Evolutionary conservation across 1,140 invertebrate genomes (phyloP), one percentile per base, ranked within the genome.

Genomic region (Asbolus verrucosus): DNA sequence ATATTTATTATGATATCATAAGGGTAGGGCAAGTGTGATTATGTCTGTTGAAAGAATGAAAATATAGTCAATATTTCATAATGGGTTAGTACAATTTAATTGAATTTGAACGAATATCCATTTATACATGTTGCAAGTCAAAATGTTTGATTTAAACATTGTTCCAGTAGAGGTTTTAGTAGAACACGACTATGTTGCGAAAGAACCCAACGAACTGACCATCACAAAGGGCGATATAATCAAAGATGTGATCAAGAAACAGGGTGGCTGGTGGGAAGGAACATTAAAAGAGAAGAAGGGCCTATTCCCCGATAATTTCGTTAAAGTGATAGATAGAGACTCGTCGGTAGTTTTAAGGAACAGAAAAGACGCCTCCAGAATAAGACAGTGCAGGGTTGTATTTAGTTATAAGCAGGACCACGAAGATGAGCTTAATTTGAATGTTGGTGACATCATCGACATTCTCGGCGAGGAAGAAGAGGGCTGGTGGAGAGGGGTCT

Each of bases 261-360:
- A 92, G 43, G 96, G 93, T 21, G 97, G 97, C 62, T 99, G 97
- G 97, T 98, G 94, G 94, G 91, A 97, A 83, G 97, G 97, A 2
- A 94, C 91, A n/a, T 82, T 98, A 14, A 83, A 83, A 16, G 93
- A 94, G 41, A 89, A 92, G 76, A 90, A 91, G 63, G 97, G 97
- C 76, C 94, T 98, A 91, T 99, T 99, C 84, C 97, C 97, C 6
- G 95, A 97, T 81, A 98, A 97, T 84, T 98, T 97, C 86, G 96
- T 98, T 2, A 92, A 91, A 79, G 85, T 94, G 71, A 69, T 88
- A 27, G 80, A 73, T n/a, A 75, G 73, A 31, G 73, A 77, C 67
- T 62, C 65, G 9, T 30, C 21, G 9, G 74, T 79, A 19, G 59
- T 72, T 0, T 73, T 74, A 41, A 70, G 78, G 33, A 71, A 67